Percentiles rank a stretch among this genome's conserved stretches.
These are phyloP conservation scores for Limnothrissa miodon DNA, from an alignment of 2,113 vertebrate genomes.

Conservation along the genomic window DNA sequence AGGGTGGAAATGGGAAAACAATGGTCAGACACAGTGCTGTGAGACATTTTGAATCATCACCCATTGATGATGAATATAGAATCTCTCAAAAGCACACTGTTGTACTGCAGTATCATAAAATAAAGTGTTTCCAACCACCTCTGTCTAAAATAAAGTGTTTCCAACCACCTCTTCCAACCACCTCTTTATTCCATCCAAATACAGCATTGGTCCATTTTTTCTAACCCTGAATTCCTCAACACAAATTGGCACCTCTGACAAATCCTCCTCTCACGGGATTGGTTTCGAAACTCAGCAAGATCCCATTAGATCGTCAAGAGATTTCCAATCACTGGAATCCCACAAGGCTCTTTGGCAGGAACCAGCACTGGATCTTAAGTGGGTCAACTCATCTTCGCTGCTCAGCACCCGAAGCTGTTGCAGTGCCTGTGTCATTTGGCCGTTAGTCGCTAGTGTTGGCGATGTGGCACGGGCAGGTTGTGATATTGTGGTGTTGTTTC, in stretches of 20 bases:
- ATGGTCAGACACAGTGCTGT: neutral
- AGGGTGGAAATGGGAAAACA: neutral
- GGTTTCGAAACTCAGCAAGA: neutral
- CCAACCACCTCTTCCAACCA: too few species aligned
- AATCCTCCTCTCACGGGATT: neutral
- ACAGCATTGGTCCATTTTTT: neutral
- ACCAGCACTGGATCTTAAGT: neutral
- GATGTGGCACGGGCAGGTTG: neutral
- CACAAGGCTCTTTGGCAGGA: neutral
- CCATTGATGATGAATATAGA: neutral
- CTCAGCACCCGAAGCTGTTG: neutral
- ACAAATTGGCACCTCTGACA: neutral
- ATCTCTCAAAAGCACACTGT: neutral
- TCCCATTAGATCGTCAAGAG: neutral
- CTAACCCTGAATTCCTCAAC: neutral
- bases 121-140: too few species aligned
- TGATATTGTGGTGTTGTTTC: neutral
- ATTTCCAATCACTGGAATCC: neutral
- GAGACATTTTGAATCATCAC: neutral
- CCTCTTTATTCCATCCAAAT: neutral
- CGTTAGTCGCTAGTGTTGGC: neutral
- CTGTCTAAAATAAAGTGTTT: too few species aligned
- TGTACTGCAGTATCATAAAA: neutral
- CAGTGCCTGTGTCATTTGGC: neutral
- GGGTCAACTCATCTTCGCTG: neutral